These are phyloP conservation scores for Phainopepla nitens DNA, from an alignment of 2,113 vertebrate species.

Conservation along the genomic window DNA sequence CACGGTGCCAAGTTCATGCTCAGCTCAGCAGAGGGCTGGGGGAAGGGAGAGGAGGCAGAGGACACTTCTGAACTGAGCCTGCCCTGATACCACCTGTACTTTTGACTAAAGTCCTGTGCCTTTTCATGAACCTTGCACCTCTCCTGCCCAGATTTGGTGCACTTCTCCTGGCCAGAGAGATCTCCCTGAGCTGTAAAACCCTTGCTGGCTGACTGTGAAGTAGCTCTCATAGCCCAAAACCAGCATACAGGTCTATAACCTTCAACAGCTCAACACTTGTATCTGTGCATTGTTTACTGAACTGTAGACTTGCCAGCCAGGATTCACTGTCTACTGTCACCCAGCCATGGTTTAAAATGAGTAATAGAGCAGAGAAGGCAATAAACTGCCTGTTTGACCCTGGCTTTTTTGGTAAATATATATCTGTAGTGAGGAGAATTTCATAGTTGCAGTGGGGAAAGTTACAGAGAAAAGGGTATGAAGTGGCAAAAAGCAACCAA, in stretches of 20 bases:
- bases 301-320: background rate
- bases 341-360: background rate
- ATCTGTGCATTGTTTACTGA: background rate
- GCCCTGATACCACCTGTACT: background rate
- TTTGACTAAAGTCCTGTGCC: background rate
- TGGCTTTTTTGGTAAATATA: background rate
- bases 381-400: background rate
- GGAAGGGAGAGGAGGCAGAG: background rate
- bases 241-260: accelerated
- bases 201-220: background rate
- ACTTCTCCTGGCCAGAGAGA: no score
- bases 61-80: background rate
- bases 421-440: background rate
- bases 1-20: background rate
- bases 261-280: background rate
- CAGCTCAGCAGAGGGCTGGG: background rate
- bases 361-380: background rate
- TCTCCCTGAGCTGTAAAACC: background rate
- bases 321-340: background rate
- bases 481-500: background rate
- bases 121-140: background rate
- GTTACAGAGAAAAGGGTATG: background rate
- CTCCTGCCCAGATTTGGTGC: background rate
- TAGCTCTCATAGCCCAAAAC: background rate
- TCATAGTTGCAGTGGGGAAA: background rate